Evolutionary conservation across 2,113 vertebrate genomes (phyloP), one percentile per base, ranked within the genome.

Genomic region (Tinamus guttatus): DNA sequence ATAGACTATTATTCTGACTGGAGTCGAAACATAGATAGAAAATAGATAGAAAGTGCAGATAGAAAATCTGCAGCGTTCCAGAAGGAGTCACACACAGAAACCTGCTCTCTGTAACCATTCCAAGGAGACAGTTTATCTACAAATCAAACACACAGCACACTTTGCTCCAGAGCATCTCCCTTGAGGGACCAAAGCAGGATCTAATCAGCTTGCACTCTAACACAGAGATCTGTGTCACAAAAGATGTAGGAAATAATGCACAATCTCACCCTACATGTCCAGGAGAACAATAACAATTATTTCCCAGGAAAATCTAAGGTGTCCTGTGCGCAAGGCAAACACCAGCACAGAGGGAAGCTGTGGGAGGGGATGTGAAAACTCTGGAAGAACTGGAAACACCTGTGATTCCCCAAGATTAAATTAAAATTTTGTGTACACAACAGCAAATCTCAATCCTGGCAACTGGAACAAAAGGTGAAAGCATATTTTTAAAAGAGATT

Each of bases 131-230:
- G 60, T 69, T 90, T 69, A 84, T 87, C 86, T 92, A 8, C 34
- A 94, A 83, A 86, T 51, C 84, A 87, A 85, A 94, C 43, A 84
- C 41, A 40, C 49, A 76, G 51, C 74, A 88, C 45, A 34, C 58
- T 85, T 87, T 51, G n/a, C 65, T 81, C 85, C 52, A 82, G 78
- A 85, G 90, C 76, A 93, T 69, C 77, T 64, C 59, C 88, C 28
- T 45, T 34, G 83, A 92, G 88, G 69, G 47, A 86, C 71, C 80
- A 79, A 89, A 83, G 86, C 43, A 67, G 49, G 45, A 75, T 78
- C 68, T 94, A 83, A 95, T 71, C 92, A 93, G 83, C 74, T 84
- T 89, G 81, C 52, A 89, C 34, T 56, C 58, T 59, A 75, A 81
- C n/a, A 69, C n/a, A 63, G 24, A 81, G 93, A 89, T 89, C 62